Conservation (phyloP, 2,113 vertebrate species). For the Eublepharis macularius region DNA sequence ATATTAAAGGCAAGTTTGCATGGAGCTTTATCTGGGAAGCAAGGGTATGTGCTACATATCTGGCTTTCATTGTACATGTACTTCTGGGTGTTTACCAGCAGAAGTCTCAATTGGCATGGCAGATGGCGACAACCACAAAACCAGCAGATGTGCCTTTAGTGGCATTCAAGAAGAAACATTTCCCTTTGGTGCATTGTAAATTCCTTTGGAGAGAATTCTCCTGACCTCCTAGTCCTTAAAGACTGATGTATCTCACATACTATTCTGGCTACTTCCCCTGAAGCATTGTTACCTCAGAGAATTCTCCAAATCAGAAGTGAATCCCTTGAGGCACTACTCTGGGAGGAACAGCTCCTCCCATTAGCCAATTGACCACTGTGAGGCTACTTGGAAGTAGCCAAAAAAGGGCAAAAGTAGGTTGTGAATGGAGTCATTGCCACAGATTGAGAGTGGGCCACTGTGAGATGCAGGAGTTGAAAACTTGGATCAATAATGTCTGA, state of each 20-base stretch:
- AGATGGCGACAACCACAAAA: neutral
- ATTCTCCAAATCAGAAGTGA: neutral
- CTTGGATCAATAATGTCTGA: neutral
- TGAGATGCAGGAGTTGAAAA: neutral
- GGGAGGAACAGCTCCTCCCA: neutral
- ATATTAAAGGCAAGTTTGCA: neutral
- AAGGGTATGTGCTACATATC: neutral
- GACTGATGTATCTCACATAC: neutral
- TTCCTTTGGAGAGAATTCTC: neutral
- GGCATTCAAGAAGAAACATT: neutral
- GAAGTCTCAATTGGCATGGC: neutral
- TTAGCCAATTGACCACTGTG: neutral
- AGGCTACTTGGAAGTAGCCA: neutral
- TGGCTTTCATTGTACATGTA: neutral
- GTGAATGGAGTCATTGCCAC: no score
- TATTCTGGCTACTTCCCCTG: no score
- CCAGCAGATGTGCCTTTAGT: neutral
- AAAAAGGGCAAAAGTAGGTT: no score
- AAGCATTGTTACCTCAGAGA: no score
- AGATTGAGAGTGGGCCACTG: no score
- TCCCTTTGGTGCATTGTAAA: no score
- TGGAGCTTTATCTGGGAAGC: neutral
- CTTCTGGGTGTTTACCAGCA: neutral
- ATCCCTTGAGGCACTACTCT: neutral
- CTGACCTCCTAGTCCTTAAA: neutral